These are phyloP conservation scores for Drosophila albomicans DNA, from an alignment of 1,140 invertebrate genomes.

Conservation along the genomic window DNA sequence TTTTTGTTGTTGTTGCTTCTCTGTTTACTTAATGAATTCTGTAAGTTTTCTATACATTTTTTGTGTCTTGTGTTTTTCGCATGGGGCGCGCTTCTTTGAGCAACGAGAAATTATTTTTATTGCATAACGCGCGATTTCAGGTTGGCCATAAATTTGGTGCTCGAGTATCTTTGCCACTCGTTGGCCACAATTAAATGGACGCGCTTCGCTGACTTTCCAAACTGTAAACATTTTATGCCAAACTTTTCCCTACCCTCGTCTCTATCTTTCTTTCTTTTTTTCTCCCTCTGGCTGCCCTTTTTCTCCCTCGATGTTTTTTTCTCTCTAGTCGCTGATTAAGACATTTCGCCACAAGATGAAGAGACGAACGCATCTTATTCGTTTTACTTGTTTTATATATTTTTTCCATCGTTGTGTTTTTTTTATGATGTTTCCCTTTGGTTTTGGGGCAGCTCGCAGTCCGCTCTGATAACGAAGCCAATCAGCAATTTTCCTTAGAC, in stretches of 20 bases:
- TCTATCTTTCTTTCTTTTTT: slow-evolving; percentile 7
- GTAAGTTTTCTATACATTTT: slow-evolving; percentile 46
- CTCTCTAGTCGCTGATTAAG: slow-evolving; percentile 57
- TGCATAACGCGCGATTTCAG: slow-evolving; percentile 75
- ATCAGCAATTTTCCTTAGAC: slow-evolving; percentile 42
- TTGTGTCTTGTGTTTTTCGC: slow-evolving; percentile 24
- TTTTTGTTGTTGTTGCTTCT: slow-evolving; percentile 2
- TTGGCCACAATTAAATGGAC: slow-evolving; percentile 74
- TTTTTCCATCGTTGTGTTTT: slow-evolving; percentile 24
- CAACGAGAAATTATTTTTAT: slow-evolving; percentile 77
- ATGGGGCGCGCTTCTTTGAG: slow-evolving; percentile 32
- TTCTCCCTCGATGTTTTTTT: not conserved
- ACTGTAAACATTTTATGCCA: slow-evolving; percentile 75
- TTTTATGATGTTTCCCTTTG: slow-evolving; percentile 22
- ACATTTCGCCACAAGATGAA: slow-evolving; percentile 52
- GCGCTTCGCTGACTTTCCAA: slow-evolving; percentile 69
- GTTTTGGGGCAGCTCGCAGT: slow-evolving; percentile 16
- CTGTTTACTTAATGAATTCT: slow-evolving; percentile 64
- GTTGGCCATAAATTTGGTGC: slow-evolving; percentile 71
- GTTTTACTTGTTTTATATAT: slow-evolving; percentile 19
- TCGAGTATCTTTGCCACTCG: slow-evolving; percentile 59
- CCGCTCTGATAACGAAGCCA: slow-evolving; percentile 62
- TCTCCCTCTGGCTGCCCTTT: slow-evolving; percentile 27
- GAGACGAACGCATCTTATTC: slow-evolving; percentile 30
- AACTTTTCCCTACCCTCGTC: slow-evolving; percentile 33